Percentiles rank a stretch among this genome's conserved stretches.
Evolutionary conservation across 2,888 invertebrate genomes (phyloP).

Genomic region (Chrysopilus asiliformis): DNA sequence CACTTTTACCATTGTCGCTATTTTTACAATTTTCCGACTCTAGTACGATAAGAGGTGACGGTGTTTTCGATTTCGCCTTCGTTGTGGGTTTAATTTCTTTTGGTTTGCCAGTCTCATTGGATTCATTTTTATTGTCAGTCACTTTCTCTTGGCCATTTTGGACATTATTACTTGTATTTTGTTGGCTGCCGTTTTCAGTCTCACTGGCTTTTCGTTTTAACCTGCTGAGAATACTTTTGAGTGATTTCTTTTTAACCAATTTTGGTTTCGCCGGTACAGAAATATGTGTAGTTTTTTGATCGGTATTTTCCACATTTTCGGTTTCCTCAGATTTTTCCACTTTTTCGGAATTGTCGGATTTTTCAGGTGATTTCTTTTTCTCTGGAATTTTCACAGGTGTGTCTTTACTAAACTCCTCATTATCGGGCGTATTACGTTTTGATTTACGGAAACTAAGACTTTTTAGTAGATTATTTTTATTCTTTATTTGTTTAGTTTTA

Average conservation of each 20-base stretch:
- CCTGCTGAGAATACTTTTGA: too few species aligned
- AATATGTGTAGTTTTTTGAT: not conserved
- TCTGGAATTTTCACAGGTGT: not conserved
- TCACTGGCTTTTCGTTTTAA: not conserved
- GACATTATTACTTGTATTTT: not conserved
- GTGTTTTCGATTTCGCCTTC: not conserved
- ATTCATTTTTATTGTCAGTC: constrained; percentile 1
- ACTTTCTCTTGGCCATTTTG: constrained; percentile 1
- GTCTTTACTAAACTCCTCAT: too few species aligned
- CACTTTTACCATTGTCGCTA: too few species aligned
- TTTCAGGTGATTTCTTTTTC: constrained; percentile 4
- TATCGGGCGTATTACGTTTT: too few species aligned
- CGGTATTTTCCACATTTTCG: not conserved
- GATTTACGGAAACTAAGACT: too few species aligned
- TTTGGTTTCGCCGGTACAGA: not conserved
- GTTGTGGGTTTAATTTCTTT: not conserved
- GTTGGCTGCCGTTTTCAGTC: not conserved
- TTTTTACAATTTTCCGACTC: too few species aligned
- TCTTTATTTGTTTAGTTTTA: constrained; percentile 1
- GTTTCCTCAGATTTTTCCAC: constrained; percentile 10
- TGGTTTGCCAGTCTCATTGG: too few species aligned
- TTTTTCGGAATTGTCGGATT: constrained; percentile 4
- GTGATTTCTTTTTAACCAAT: constrained; percentile 1
- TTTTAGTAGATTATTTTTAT: constrained; percentile 4
- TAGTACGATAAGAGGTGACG: too few species aligned